Conservation (phyloP, 2,888 invertebrate genomes). For the Fragum sueziense region DNA sequence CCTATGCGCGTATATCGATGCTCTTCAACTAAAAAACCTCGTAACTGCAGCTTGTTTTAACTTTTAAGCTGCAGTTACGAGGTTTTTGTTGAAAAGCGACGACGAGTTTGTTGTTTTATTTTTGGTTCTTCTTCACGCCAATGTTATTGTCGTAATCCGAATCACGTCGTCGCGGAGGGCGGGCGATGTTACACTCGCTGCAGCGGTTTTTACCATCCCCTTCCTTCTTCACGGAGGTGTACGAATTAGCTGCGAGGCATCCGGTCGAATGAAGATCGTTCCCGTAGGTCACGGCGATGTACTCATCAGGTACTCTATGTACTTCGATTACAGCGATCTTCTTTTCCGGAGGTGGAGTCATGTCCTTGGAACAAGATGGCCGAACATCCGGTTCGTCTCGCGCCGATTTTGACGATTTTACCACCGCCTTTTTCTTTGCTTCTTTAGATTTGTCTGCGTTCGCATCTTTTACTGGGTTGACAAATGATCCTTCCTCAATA, state of each 20-base stretch:
- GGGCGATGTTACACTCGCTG: slow-evolving; percentile 38
- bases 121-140: slow-evolving; percentile 29
- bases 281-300: slow-evolving; percentile 5
- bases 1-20: too few relatives aligned
- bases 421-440: neutral
- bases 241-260: neutral
- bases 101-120: slow-evolving; percentile 9
- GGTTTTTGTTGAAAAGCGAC: too few relatives aligned
- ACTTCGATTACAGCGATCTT: slow-evolving; percentile 49
- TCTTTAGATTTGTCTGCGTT: neutral
- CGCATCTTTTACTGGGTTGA: neutral
- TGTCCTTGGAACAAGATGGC: neutral
- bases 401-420: neutral
- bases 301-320: slow-evolving; percentile 26
- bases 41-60: too few relatives aligned
- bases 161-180: slow-evolving; percentile 47
- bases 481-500: neutral
- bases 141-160: slow-evolving; percentile 50
- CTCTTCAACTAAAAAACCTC: too few relatives aligned
- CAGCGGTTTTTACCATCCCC: slow-evolving; percentile 16
- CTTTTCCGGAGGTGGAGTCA: neutral
- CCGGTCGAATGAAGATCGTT: neutral
- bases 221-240: slow-evolving; percentile 10
- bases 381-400: neutral
- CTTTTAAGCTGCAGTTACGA: too few relatives aligned